A percentile compares a stretch with the other conserved stretches of the same genome.
These are phyloP conservation scores for Stigmatopora argus DNA, from an alignment of 2,113 vertebrate genomes.

Conservation along the genomic window DNA sequence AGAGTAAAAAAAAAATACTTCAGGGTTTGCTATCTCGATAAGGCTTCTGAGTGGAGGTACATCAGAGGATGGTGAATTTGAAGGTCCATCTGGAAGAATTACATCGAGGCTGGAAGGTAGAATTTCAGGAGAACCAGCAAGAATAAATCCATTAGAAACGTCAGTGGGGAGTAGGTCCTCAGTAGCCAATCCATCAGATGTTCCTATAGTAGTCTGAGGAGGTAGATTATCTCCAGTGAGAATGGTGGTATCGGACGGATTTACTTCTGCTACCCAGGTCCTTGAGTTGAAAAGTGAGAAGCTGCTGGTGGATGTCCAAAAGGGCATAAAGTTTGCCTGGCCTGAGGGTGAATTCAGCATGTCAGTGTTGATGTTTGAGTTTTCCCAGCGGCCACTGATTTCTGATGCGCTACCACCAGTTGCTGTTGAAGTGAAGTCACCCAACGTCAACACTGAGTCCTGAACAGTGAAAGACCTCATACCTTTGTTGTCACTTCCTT, in stretches of 20 bases:
- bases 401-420: constrained; percentile 6
- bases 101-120: neutral
- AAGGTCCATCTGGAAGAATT: neutral
- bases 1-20: neutral
- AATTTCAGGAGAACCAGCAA: constrained; percentile 5
- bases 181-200: constrained; percentile 2
- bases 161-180: constrained; percentile 3
- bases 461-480: neutral
- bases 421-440: constrained; percentile 1
- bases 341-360: constrained; percentile 25
- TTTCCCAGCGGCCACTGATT: constrained; percentile 3
- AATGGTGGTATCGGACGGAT: neutral
- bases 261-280: constrained; percentile 6
- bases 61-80: constrained; percentile 1
- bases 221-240: constrained; percentile 11
- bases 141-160: neutral
- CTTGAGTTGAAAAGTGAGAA: neutral
- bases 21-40: neutral
- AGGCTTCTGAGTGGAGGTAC: neutral
- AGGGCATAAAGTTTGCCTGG: constrained; percentile 20
- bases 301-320: constrained; percentile 11
- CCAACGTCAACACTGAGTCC: neutral
- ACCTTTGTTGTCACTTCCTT: neutral
- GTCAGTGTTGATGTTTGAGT: constrained; percentile 17
- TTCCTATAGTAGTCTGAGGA: neutral